These are phyloP conservation scores for Copidosoma aretas DNA, from an alignment of 2,888 invertebrate genomes.

Conservation along the genomic window DNA sequence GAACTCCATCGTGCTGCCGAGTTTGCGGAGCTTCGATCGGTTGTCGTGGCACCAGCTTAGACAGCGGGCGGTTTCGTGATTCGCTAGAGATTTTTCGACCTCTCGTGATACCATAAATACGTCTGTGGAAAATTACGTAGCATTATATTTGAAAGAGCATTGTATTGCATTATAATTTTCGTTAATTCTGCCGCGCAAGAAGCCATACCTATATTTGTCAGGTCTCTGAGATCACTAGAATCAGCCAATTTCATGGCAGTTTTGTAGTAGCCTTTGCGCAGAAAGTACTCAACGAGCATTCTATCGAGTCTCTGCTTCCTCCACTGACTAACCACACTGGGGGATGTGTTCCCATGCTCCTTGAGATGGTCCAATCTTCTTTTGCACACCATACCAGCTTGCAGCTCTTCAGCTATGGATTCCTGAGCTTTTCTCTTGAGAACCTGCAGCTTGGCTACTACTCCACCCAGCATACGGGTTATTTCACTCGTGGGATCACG, in stretches of 20 bases:
- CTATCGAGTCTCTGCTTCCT: conserved; percentile 87
- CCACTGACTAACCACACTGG: conserved; percentile 76
- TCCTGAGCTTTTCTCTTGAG: conserved; percentile 95
- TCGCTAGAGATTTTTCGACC: conserved; percentile 84
- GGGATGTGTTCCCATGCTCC: conserved; percentile 69
- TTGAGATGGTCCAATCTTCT: conserved; percentile 91
- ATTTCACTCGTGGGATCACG: conserved; percentile 74
- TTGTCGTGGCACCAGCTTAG: conserved; percentile 97
- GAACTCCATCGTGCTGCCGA: conserved; percentile 95
- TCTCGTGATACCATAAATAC: conserved; percentile 83
- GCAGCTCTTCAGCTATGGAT: conserved; percentile 88
- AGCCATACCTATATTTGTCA: conserved; percentile 84
- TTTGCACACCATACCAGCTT: conserved; percentile 90
- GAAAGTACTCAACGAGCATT: conserved; percentile 95
- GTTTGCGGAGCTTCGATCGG: conserved; percentile 90
- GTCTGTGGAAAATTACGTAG: conserved; percentile 64
- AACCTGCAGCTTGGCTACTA: conserved; percentile 87
- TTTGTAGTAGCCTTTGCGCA: conserved; percentile 93
- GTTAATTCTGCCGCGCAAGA: neutral
- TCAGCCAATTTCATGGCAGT: conserved; percentile 88
- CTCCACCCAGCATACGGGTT: conserved; percentile 81
- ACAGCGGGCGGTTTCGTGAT: conserved; percentile 85
- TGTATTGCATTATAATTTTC: neutral
- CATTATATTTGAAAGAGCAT: neutral
- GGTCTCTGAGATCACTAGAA: conserved; percentile 79